Conservation (phyloP, 1,140 invertebrate species). For the Steinernema feltiae region DNA sequence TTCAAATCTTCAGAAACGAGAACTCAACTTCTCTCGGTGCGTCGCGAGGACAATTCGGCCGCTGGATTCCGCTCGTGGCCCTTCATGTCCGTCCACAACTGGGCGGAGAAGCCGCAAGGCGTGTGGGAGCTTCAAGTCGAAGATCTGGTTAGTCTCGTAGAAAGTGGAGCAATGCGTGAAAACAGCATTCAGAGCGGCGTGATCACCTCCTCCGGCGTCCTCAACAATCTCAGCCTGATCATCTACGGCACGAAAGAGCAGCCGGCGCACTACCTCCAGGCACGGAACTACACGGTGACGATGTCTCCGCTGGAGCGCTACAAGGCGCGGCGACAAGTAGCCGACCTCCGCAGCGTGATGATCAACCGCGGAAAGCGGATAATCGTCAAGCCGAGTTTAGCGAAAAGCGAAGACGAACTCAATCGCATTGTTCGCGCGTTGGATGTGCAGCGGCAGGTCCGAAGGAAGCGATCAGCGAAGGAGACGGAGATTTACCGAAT, state of each 20-base stretch:
- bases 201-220: conserved; percentile 62
- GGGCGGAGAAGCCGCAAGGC: conserved; percentile 61
- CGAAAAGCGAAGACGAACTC: not conserved
- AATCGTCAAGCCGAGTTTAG: not conserved
- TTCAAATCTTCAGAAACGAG: conserved; percentile 43
- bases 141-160: no score
- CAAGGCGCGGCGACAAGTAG: not conserved
- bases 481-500: no score
- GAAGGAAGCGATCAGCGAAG: no score
- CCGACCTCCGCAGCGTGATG: not conserved
- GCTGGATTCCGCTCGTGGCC: conserved; percentile 70
- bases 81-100: conserved; percentile 61
- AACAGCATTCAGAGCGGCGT: no score
- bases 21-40: conserved; percentile 73
- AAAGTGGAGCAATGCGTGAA: no score
- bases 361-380: not conserved
- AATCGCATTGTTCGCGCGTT: not conserved
- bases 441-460: not conserved
- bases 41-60: conserved; percentile 75
- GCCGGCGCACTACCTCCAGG: conserved; percentile 63
- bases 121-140: conserved; percentile 84
- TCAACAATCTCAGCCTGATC: conserved; percentile 64
- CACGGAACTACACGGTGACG: not conserved
- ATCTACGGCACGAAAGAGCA: conserved; percentile 68
- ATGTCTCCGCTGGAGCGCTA: not conserved